Evolutionary conservation across 2,797 vertebrate genomes (phyloP), one percentile per base, ranked within the genome.

Genomic region (Tapirus indicus): DNA sequence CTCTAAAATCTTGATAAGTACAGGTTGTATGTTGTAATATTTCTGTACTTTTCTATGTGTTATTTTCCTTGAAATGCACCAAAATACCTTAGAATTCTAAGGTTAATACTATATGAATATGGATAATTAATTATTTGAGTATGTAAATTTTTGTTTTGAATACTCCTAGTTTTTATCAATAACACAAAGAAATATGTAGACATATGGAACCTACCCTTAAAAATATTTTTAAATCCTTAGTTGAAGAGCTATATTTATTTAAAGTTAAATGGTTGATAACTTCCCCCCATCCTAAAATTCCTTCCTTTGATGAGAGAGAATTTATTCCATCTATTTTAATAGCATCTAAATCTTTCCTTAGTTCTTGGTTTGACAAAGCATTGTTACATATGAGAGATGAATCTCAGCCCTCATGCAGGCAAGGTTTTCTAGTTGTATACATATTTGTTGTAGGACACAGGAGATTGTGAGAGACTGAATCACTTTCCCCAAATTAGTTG

Each of bases 21-120:
- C 6, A 71, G 0, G 2, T 27, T 47, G 0, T 47, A 11, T 75
- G 6, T 20, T 17, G 72, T 75, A 90, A 64, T 89, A 88, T 94
- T 80, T 77, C 18, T 93, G 4, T 66, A 32, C 2, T 60, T 87
- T 86, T 89, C 17, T 85, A 7, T 75, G 38, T 60, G 25, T 80
- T 90, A 60, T 60, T 93, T 82, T 94, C 54, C 64, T 62, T 90
- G 29, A 92, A 89, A n/a, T 91, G 6, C 4, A 23, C 29, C 25
- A 86, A 38, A 95, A 79, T 62, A 52, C 17, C 25, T 94, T 86
- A 58, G 5, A 90, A 69, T 86, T 80, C 64, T 88, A 78, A 80
- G 58, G 16, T 84, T 47, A 44, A 64, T 56, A 77, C 47, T 78
- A 49, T 60, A 3, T 79, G 27, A 47, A 21, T 75, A 79, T 75